These are phyloP conservation scores for Candidula unifasciata DNA, from an alignment of 2,888 invertebrate genomes.

Conservation along the genomic window DNA sequence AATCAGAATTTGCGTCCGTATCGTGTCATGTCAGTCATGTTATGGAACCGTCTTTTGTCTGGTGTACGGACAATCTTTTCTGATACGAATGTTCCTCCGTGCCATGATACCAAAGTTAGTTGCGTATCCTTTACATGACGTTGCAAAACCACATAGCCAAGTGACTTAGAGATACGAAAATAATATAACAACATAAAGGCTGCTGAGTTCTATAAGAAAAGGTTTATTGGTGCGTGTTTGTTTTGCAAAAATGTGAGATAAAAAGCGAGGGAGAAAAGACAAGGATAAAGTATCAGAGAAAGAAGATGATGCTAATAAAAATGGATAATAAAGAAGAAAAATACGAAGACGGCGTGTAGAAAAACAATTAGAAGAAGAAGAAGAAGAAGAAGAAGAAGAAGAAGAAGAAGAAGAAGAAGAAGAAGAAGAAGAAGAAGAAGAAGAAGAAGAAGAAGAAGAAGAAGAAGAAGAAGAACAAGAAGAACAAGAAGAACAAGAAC, in stretches of 20 bases:
- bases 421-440: slow-evolving; percentile 38
- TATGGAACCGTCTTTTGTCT: too few relatives aligned
- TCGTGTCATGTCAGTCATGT: too few relatives aligned
- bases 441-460: slow-evolving; percentile 27
- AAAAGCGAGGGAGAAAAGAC: neutral
- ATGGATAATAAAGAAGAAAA: neutral
- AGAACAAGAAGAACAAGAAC: neutral
- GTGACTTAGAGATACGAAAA: too few relatives aligned
- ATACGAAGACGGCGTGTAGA: neutral
- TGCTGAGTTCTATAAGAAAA: too few relatives aligned
- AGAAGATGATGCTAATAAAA: neutral
- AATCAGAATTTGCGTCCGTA: too few relatives aligned
- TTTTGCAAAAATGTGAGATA: neutral
- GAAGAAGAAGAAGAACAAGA: neutral
- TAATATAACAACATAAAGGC: too few relatives aligned
- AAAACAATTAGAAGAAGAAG: neutral
- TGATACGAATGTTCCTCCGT: too few relatives aligned
- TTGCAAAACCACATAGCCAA: too few relatives aligned
- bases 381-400: slow-evolving; percentile 13
- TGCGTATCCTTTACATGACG: too few relatives aligned
- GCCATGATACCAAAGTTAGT: too few relatives aligned
- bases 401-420: slow-evolving; percentile 37
- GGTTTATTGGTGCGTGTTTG: too few relatives aligned
- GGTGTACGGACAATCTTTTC: too few relatives aligned
- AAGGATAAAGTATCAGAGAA: neutral